These are phyloP conservation scores for Monopis laevigella DNA, from an alignment of 2,888 invertebrate species.

Conservation along the genomic window DNA sequence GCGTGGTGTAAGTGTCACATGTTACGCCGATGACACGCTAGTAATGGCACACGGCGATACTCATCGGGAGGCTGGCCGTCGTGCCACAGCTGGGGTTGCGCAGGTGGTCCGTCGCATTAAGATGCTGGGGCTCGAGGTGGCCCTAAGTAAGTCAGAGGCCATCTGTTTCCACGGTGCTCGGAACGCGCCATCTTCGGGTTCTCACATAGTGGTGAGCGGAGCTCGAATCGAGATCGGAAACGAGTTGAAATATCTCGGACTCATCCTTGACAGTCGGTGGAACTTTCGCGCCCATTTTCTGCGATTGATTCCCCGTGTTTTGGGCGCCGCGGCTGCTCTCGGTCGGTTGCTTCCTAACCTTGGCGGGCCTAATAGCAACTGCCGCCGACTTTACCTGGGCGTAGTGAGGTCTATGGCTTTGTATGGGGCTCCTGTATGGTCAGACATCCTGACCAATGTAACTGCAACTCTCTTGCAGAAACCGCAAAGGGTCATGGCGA, in stretches of 20 bases:
- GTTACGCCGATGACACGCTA: slow-evolving; percentile 19
- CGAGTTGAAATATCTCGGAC: slow-evolving; percentile 16
- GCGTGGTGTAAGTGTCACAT: neutral
- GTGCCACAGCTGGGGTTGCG: neutral
- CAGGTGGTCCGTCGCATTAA: neutral
- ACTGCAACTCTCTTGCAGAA: neutral
- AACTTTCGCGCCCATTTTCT: slow-evolving; percentile 13
- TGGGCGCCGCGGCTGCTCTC: neutral
- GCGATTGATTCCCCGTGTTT: neutral
- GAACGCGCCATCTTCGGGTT: neutral
- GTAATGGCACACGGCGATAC: slow-evolving; percentile 9
- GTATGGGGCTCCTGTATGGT: slow-evolving; percentile 4
- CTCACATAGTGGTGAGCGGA: slow-evolving; percentile 2
- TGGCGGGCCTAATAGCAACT: neutral
- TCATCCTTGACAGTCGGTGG: slow-evolving; percentile 16
- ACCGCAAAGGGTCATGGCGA: slow-evolving; percentile 2
- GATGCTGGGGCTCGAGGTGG: neutral
- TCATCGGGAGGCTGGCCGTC: neutral
- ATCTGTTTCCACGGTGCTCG: neutral
- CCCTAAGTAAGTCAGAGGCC: neutral
- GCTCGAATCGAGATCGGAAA: slow-evolving; percentile 11
- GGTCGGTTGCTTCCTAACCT: neutral
- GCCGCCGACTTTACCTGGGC: neutral
- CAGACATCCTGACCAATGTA: neutral
- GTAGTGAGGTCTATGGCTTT: slow-evolving; percentile 1